Evolutionary conservation across 2,113 vertebrate genomes (phyloP), one percentile per base, ranked within the genome.

Genomic region (Pavo muticus): DNA sequence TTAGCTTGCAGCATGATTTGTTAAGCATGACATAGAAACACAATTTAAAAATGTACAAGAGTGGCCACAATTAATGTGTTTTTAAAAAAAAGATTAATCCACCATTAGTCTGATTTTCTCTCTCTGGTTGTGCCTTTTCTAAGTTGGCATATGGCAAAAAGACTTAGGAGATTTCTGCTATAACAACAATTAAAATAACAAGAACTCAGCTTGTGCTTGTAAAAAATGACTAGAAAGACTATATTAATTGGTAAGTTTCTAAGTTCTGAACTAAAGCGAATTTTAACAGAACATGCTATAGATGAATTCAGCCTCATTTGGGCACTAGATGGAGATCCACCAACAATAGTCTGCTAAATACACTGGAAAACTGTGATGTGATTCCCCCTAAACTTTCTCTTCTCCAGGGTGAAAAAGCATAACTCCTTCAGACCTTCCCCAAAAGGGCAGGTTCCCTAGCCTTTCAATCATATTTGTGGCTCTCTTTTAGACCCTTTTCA

Each of bases 1-100:
- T 82, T 91, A 94, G 40, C n/a, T 90, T 93, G 20, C 23, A 84
- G 40, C 20, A 92, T 80, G 63, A 60, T 93, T 96, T 96, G 35
- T 87, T 57, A 90, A 94, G 78, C 72, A 82, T 88, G 54, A 95
- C 61, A 84, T 68, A 60, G 69, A n/a, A 94, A 82, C 20, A 71
- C 42, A 65, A 45, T 48, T 92, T 86, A 73, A 92, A 93, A 94
- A 79, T 68, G 12, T 86, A 81, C 1, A 74, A 83, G 37, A 91
- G 14, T 76, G 45, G 10, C 13, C 50, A 76, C 70, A 52, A 91
- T 90, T 5, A 78, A 73, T 71, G 27, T 81, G 11, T 48, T 88
- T 69, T 94, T 80, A 48, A 56, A 92, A 92, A 92, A 92, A 83
- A 52, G 32, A 44, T 25, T 52, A 91, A 95, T 83, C 52, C 64